Percentiles rank a stretch among this genome's conserved stretches.
These are phyloP conservation scores for Neodiprion fabricii DNA, from an alignment of 1,140 invertebrate genomes.

Conservation along the genomic window DNA sequence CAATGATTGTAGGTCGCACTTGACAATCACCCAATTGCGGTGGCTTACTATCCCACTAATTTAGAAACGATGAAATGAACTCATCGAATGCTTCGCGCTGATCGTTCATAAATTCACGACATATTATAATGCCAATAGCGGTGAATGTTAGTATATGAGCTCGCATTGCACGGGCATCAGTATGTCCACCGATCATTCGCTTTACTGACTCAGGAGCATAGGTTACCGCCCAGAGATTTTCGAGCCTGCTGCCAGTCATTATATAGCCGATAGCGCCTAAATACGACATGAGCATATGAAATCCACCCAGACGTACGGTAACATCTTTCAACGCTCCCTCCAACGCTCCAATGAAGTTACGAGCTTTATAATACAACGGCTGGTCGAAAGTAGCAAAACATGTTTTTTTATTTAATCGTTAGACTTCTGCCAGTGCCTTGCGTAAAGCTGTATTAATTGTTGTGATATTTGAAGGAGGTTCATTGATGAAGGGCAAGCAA, in stretches of 20 bases:
- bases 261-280: too few species aligned
- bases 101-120: constrained; percentile 18
- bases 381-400: not conserved
- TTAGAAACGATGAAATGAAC: not conserved
- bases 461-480: constrained; percentile 2
- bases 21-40: not conserved
- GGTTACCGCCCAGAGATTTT: constrained; percentile 23
- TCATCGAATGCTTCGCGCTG: not conserved
- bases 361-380: not conserved
- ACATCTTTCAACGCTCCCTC: not conserved
- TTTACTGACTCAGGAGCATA: constrained; percentile 39
- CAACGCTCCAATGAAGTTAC: too few species aligned
- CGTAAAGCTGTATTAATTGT: not conserved
- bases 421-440: not conserved
- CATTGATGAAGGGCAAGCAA: constrained; percentile 24
- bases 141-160: constrained; percentile 33
- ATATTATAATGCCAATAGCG: constrained; percentile 37
- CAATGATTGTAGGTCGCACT: not conserved
- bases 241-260: not conserved
- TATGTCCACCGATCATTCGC: constrained; percentile 49
- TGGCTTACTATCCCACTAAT: not conserved
- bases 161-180: constrained; percentile 44
- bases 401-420: not conserved
- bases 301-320: not conserved
- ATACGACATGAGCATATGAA: too few species aligned